These are phyloP conservation scores for Leptinotarsa juncta DNA, from an alignment of 2,888 invertebrate species.

Conservation along the genomic window DNA sequence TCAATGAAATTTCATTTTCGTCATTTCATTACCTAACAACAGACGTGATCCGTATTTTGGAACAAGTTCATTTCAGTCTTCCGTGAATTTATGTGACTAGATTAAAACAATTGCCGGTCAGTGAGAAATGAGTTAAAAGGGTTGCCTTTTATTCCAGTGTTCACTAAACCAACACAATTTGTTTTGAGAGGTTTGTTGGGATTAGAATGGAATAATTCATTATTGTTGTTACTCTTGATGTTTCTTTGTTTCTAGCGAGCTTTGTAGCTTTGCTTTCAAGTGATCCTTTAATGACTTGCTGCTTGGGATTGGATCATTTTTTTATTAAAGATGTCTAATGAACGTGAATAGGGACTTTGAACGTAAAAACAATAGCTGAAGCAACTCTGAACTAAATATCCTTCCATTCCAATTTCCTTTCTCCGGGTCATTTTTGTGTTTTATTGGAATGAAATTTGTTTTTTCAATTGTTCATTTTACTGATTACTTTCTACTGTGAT, in stretches of 20 bases:
- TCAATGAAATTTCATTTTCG: not conserved
- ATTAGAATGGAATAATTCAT: conserved; percentile 26
- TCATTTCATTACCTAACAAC: not conserved
- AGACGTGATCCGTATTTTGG: conserved; percentile 14
- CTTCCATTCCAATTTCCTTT: not conserved
- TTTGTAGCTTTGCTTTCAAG: conserved; percentile 4
- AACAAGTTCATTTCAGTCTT: conserved; percentile 12
- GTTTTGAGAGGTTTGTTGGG: conserved; percentile 22
- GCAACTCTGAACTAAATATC: not conserved
- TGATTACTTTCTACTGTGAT: no score
- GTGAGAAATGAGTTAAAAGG: conserved; percentile 25
- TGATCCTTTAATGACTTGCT: not conserved
- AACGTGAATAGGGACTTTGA: not conserved
- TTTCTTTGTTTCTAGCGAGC: no score
- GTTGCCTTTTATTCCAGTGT: conserved; percentile 20
- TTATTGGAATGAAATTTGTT: not conserved
- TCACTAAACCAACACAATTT: conserved; percentile 28
- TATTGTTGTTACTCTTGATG: conserved; percentile 22
- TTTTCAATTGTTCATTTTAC: no score
- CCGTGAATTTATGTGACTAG: conserved; percentile 17
- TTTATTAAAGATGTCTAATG: not conserved
- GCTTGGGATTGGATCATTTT: not conserved
- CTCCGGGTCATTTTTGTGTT: not conserved
- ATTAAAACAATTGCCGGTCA: conserved; percentile 27
- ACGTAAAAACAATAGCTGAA: not conserved